Base-by-base conservation (phyloP, 2,113 vertebrate genomes). In the Erinaceus europaeus region DNA sequence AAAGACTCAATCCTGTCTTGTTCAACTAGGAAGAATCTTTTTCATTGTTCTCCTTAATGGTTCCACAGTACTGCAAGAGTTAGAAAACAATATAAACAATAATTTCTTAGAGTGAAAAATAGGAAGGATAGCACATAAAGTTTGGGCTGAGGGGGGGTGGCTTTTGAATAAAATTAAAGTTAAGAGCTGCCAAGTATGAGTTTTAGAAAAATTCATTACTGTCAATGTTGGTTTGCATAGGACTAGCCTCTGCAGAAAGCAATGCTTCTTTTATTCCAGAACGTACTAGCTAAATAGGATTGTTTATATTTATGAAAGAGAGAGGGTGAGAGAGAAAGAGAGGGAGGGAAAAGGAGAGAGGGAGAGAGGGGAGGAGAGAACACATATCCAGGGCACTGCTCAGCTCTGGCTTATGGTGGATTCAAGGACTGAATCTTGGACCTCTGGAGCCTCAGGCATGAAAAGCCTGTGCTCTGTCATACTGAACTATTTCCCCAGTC, bases 101-200 rank as follows among this genome's bases (percentile, higher is more conserved):
- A 8, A 74, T 59, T 69, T 79, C 74, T 90, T 68, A 76, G 42
- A 48, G n/a, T 65, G 29, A 84, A 90, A 87, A 89, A 21, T n/a
- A 78, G 52, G 59, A 89, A 81, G 32, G 48, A 69, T 48, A 14
- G 20, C 38, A 38, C 89, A 74, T 8, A 32, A 29, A 11, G 69
- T 36, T 15, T 15, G 46, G 72, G 32, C 11, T 40, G 34, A 44
- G 6, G 17, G 38, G n/a, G 17, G n/a, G n/a, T n/a, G 78, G 59
- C n/a, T 55, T 55, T 6, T 55, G 61, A 74, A 42, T 80, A 29
- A n/a, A 84, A 80, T 86, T 53, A 61, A 76, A 87, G 68, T 62
- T 59, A 46, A 89, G 9, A n/a, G 55, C 72, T 83, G 25, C 27
- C 91, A 67, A 38, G 76, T 40, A 14, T 46, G 68, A 83, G 15